A percentile compares a stretch with the other conserved stretches of the same genome.
Conservation (phyloP, 2,113 vertebrate species). For the Tichodroma muraria region DNA sequence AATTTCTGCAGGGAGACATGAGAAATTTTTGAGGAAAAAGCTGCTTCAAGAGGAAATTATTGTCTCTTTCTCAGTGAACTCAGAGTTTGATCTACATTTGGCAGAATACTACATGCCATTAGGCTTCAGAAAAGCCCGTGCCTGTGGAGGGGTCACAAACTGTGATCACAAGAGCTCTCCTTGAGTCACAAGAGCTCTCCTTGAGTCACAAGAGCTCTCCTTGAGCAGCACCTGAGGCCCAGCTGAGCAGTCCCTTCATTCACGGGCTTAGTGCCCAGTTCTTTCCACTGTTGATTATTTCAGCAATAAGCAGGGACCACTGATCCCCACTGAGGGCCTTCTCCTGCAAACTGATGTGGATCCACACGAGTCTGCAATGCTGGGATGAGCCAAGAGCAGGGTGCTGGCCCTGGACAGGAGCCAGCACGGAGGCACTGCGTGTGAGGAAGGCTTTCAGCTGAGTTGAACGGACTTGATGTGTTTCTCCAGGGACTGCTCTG, state of each 20-base stretch:
- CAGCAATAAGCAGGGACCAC: neutral
- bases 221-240: neutral
- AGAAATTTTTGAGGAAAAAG: neutral
- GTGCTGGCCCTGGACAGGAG: neutral
- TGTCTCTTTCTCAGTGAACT: neutral
- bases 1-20: neutral
- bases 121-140: neutral
- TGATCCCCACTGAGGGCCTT: neutral
- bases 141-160: neutral
- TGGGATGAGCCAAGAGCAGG: neutral
- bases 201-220: neutral
- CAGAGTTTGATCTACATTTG: neutral
- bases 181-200: neutral
- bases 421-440: fast-evolving
- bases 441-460: neutral
- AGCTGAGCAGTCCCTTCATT: neutral
- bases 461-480: neutral
- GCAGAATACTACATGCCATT: neutral
- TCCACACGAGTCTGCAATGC: neutral
- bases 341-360: neutral
- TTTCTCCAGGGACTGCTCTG: neutral
- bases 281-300: neutral
- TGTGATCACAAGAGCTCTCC: neutral
- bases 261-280: fast-evolving
- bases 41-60: neutral